Evolutionary conservation across 2,797 vertebrate genomes (phyloP).

Genomic region (Nyctalus aviator): DNA sequence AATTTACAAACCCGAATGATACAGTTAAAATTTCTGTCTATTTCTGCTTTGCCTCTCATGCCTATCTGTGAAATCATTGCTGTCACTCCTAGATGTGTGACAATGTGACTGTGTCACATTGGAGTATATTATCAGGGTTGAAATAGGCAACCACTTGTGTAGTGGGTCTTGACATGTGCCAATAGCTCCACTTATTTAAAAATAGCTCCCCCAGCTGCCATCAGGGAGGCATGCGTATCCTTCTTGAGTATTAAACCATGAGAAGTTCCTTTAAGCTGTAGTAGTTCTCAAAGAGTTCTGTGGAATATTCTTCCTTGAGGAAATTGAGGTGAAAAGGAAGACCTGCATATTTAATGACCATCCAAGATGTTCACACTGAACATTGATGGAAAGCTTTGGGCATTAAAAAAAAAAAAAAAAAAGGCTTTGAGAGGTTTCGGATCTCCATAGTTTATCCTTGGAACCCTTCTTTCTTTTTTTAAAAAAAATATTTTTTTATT

Average conservation of each 20-base stretch:
- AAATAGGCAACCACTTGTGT: slow-evolving; percentile 65
- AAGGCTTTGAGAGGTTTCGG: slow-evolving; percentile 28
- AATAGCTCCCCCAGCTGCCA: slow-evolving; percentile 18
- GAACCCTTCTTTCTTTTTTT: neutral
- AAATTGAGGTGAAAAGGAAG: neutral
- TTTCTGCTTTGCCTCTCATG: neutral
- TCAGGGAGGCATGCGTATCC: neutral
- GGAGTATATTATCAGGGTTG: slow-evolving; percentile 59
- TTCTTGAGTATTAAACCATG: neutral
- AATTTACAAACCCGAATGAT: neutral
- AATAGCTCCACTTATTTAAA: slow-evolving; percentile 59
- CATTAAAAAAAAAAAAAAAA: neutral
- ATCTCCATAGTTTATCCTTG: neutral
- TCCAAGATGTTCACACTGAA: neutral
- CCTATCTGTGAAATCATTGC: slow-evolving; percentile 36
- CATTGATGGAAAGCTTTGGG: neutral
- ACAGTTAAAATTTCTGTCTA: neutral
- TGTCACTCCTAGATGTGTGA: slow-evolving; percentile 51
- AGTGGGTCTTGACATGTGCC: slow-evolving; percentile 34
- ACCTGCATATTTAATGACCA: slow-evolving; percentile 5
- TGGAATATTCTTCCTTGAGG: neutral
- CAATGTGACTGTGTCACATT: slow-evolving; percentile 17
- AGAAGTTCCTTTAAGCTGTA: neutral
- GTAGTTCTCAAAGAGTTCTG: neutral
- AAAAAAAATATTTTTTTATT: too few species aligned